phyloP scores from a whole-genome alignment of 2,113 vertebrate species.

The Meriones unguiculatus region DNA sequence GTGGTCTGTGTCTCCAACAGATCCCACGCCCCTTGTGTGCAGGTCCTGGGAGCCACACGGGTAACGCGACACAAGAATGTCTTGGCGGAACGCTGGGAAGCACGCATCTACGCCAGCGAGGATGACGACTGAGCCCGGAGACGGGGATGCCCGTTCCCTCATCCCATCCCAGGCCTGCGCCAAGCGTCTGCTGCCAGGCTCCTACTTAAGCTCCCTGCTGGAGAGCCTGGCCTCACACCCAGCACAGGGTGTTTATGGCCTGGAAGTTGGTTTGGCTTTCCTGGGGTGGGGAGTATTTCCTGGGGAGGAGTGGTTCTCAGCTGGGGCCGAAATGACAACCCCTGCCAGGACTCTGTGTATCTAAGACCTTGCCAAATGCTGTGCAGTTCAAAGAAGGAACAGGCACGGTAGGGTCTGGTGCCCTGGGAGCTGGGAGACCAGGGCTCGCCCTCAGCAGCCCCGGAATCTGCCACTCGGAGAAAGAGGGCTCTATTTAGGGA shows the following conservation, averaged over 20 bases:
- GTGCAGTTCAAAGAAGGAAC: no score
- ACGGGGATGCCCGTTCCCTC: rapidly evolving
- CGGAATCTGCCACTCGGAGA: background rate
- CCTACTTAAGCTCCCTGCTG: rapidly evolving
- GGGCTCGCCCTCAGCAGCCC: background rate
- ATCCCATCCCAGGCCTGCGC: background rate
- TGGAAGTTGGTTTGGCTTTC: background rate
- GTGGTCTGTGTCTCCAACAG: rapidly evolving
- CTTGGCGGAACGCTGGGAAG: constrained; percentile 73
- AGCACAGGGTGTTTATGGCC: background rate
- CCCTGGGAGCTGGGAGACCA: background rate
- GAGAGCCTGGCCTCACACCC: background rate
- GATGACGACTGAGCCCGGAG: constrained; percentile 55
- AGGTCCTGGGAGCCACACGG: constrained; percentile 74
- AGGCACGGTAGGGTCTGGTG: background rate
- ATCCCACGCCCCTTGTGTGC: background rate
- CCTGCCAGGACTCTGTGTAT: background rate
- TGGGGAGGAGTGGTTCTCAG: background rate
- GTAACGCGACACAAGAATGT: constrained; percentile 64
- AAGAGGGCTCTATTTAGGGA: background rate
- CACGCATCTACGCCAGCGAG: background rate
- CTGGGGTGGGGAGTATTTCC: background rate
- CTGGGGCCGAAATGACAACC: background rate
- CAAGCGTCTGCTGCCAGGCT: rapidly evolving
- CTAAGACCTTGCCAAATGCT: background rate